Base-by-base conservation (phyloP, 1,140 invertebrate genomes). In the Ceratina australensis region DNA sequence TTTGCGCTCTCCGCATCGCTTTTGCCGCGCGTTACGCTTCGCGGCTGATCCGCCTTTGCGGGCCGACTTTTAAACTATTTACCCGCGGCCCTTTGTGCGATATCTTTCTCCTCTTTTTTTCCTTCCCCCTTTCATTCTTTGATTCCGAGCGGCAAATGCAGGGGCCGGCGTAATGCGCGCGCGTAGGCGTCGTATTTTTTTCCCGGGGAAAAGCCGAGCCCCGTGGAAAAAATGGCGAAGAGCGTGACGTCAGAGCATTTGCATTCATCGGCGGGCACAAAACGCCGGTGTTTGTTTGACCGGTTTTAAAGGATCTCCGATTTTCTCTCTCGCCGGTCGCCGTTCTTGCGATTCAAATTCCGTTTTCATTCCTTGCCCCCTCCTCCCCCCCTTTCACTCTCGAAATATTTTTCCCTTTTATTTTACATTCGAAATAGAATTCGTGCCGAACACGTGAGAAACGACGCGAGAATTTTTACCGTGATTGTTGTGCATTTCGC, bases 41-140 rank as follows among this genome's bases (percentile, higher is more conserved):
- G 24, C 65, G 13, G 50, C 49, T 18, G 57, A 47, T n/a, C 47
- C 57, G 26, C 57, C 66, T 76, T 69, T 61, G 15, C 54, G 42
- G 10, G 33, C 63, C 63, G 56, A 50, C 65, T 69, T 76, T 76
- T 69, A 54, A 69, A 50, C 66, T 66, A 61, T 76, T 76, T 76
- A 76, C 56, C 52, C 57, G 57, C 8, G 49, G 60, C 33, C 56
- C 67, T 50, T 77, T 77, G 74, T 61, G 67, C 20, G 20, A 77
- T 77, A 69, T 77, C 61, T 77, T 77, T 42, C 33, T 16, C 26
- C 10, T 7, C 3, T 20, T 28, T 28, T 54, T 33, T 52, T 22
- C n/a, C 3, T 8, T 50, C 15, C 15, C 5, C 20, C 15, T 16
- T 57, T 24, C 26, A 22, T 69, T 42, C 59, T 64, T 52, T 63